Base-by-base conservation (phyloP, 2,797 vertebrate species). In the Chelmon rostratus region DNA sequence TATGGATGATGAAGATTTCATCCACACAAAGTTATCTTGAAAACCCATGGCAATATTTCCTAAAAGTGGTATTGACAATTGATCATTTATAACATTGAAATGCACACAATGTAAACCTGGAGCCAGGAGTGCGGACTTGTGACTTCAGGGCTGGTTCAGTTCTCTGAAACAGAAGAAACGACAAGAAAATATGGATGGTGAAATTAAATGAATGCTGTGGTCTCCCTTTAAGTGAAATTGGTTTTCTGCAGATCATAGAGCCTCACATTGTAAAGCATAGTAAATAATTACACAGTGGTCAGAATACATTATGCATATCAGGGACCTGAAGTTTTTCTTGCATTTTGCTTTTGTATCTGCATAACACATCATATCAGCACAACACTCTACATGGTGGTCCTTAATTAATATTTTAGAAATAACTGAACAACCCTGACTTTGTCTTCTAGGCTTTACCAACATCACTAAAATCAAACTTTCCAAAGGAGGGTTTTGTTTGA, bases 381-480 rank as follows among this genome's bases (percentile, higher is more conserved):
- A 53, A 15, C 25, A 53, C 52, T n/a, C 3, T 7, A 8, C 1
- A 16, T 37, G 28, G 21, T 47, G 11, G 7, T n/a, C 23, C 37
- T 59, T 21, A 15, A n/a, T 59, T 42, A n/a, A 23, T 59, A 52
- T 40, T 38, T 21, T 6, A 50, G 33, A 56, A 6, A 58, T 28
- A 35, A 64, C 3, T 13, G 0, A 8, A 40, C 13, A 28, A 46
- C 4, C 4, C 23, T 31, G 38, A 0, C n/a, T 65, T 72, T 2
- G 12, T 66, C 35, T 40, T 59, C 2, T 6, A 25, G 8, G 8
- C 21, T 25, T 49, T 33, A 2, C 1, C 7, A 68, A 35, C 42
- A 23, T 74, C n/a, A 35, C 8, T 33, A 18, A 54, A 72, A 33
- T 75, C 57, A 40, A 11, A 77, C 21, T 56, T 44, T 66, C 57